Percentiles rank a stretch among this genome's conserved stretches.
These are phyloP conservation scores for Centropus unirufus DNA, from an alignment of 2,113 vertebrate species.

Conservation along the genomic window DNA sequence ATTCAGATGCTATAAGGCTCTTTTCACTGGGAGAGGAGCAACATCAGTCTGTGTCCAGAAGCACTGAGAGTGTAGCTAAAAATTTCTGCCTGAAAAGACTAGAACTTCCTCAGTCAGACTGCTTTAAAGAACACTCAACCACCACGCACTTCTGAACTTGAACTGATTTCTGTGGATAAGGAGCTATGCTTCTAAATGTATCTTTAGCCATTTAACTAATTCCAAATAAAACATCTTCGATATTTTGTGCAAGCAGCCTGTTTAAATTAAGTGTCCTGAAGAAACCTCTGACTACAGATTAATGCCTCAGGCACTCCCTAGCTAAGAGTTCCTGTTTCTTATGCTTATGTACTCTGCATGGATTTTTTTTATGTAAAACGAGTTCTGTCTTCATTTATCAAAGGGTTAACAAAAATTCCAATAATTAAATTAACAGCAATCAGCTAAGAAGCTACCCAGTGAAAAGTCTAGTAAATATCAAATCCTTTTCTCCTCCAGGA, in stretches of 20 bases:
- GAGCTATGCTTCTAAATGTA: conserved; percentile 38
- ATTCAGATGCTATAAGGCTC: background rate
- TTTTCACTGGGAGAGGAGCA: background rate
- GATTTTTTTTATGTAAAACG: background rate
- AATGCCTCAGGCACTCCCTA: background rate
- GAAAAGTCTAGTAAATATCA: background rate
- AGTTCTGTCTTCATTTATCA: background rate
- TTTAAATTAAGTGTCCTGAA: conserved; percentile 55
- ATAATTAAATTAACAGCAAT: conserved; percentile 46
- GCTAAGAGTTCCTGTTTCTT: background rate
- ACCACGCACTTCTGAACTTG: conserved; percentile 3
- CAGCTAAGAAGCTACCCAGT: background rate
- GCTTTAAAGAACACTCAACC: conserved; percentile 26
- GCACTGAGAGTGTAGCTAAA: background rate
- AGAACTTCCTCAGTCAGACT: conserved; percentile 22
- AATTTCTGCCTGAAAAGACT: background rate
- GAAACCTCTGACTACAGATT: conserved; percentile 30
- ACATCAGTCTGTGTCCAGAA: background rate
- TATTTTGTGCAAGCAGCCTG: conserved; percentile 33
- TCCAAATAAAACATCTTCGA: conserved; percentile 42
- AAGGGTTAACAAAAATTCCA: conserved; percentile 50
- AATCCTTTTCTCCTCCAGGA: background rate
- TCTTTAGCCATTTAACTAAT: conserved; percentile 31
- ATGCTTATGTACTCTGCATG: background rate
- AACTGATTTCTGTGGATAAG: conserved; percentile 21